A percentile compares a stretch with the other conserved stretches of the same genome.
These are phyloP conservation scores for Monoplex corrugatus DNA, from an alignment of 2,888 invertebrate genomes.

Conservation along the genomic window DNA sequence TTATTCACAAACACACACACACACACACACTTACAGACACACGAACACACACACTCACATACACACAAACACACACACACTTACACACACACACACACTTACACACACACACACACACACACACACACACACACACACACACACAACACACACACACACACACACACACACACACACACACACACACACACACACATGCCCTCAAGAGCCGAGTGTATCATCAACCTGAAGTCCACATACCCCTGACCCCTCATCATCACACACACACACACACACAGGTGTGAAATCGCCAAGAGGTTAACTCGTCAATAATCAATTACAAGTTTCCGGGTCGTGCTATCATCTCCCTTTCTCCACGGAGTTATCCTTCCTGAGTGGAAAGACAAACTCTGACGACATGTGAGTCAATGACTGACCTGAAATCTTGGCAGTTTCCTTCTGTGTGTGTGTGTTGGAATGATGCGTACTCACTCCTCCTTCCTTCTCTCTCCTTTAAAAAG, in stretches of 20 bases:
- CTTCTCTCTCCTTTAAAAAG: not conserved
- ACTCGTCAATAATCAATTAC: not conserved
- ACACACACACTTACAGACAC: not conserved
- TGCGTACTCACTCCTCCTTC: not conserved
- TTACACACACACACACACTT: not conserved
- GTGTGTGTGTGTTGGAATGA: not conserved
- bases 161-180: constrained; percentile 20
- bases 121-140: constrained; percentile 22
- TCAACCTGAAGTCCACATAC: not conserved
- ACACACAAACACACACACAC: not conserved
- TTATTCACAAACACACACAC: not conserved
- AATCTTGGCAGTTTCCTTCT: not conserved
- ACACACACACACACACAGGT: constrained; percentile 38
- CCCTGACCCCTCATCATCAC: not conserved
- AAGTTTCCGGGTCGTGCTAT: not conserved
- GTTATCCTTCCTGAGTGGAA: not conserved
- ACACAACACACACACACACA: not conserved
- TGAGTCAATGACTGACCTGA: not conserved
- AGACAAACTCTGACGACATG: not conserved
- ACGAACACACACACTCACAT: not conserved
- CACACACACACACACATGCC: constrained; percentile 26
- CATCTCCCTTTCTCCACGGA: not conserved
- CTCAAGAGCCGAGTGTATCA: not conserved
- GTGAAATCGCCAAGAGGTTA: not conserved
- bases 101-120: not conserved